Percentiles rank a stretch among this genome's conserved stretches.
These are phyloP conservation scores for Panurus biarmicus DNA, from an alignment of 2,113 vertebrate genomes.

Conservation along the genomic window DNA sequence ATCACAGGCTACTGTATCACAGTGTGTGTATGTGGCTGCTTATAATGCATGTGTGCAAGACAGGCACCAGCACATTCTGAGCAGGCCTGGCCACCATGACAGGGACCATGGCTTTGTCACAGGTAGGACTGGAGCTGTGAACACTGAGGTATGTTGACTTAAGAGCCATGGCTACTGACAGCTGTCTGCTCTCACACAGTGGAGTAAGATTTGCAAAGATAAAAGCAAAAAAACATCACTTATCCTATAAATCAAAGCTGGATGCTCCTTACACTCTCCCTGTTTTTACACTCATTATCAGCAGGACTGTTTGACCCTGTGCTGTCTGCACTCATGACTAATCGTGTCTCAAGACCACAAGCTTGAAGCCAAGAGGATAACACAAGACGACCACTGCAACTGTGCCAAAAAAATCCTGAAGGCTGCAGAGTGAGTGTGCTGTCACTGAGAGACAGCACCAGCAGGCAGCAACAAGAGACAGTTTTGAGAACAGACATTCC, in stretches of 20 bases:
- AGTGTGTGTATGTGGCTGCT: accelerated
- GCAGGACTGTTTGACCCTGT: not conserved
- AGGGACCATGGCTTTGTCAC: not conserved
- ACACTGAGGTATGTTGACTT: not conserved
- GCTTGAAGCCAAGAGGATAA: constrained; percentile 10
- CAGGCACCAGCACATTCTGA: not conserved
- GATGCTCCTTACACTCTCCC: not conserved
- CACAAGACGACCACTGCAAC: not conserved
- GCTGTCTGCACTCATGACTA: constrained; percentile 4
- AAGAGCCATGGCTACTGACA: not conserved
- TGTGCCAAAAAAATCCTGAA: not conserved
- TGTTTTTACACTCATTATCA: not conserved
- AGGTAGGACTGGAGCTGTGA: not conserved
- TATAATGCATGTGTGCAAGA: accelerated
- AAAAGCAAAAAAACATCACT: not conserved
- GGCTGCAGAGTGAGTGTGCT: not conserved
- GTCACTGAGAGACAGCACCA: not conserved
- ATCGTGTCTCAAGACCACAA: not conserved
- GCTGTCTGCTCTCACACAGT: not conserved
- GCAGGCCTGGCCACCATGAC: not conserved
- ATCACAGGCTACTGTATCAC: not conserved
- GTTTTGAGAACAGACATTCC: not conserved
- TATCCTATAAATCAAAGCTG: not conserved
- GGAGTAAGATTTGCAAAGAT: not conserved
- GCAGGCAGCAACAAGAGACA: not conserved